Percentiles rank a stretch among this genome's conserved stretches.
phyloP scores from a whole-genome alignment of 2,113 vertebrate species.

The Bambusicola thoracicus region DNA sequence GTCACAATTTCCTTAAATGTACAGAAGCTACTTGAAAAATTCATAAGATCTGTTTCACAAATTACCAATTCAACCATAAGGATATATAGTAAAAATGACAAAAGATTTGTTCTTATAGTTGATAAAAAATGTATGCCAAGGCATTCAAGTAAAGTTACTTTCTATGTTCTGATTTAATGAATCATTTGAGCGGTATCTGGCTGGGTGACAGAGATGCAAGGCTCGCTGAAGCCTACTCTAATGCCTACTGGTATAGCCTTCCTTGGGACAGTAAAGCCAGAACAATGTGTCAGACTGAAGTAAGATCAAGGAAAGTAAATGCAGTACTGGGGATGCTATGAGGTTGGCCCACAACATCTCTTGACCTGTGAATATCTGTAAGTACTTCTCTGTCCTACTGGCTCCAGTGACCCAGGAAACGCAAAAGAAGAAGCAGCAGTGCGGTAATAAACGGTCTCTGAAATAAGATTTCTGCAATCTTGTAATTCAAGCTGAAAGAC shows the following conservation, averaged over 20 bases:
- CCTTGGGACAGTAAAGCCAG: constrained; percentile 80
- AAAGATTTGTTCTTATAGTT: constrained; percentile 96
- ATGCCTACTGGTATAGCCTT: constrained; percentile 83
- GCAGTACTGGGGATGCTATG: constrained; percentile 64
- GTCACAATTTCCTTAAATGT: constrained; percentile 66
- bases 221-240: constrained; percentile 91
- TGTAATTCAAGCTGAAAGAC: constrained; percentile 70
- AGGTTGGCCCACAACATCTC: constrained; percentile 64
- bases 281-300: constrained; percentile 91
- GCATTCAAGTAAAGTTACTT: constrained; percentile 99
- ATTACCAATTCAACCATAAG: constrained; percentile 85
- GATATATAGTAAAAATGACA: constrained; percentile 86
- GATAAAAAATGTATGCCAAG: constrained; percentile 95
- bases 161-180: constrained; percentile 99
- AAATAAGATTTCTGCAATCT: constrained; percentile 67
- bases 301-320: constrained; percentile 84
- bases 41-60: constrained; percentile 96
- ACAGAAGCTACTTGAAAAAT: constrained; percentile 90
- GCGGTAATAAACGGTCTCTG: constrained; percentile 51
- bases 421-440: constrained; percentile 57
- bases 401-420: constrained; percentile 73
- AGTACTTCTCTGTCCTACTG: constrained; percentile 79
- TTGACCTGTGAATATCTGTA: constrained; percentile 75
- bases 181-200: constrained; percentile 88
- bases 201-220: constrained; percentile 86